Percentiles rank a stretch among this genome's conserved stretches.
Conservation (phyloP, 2,797 vertebrate species). For the Lates japonicus region DNA sequence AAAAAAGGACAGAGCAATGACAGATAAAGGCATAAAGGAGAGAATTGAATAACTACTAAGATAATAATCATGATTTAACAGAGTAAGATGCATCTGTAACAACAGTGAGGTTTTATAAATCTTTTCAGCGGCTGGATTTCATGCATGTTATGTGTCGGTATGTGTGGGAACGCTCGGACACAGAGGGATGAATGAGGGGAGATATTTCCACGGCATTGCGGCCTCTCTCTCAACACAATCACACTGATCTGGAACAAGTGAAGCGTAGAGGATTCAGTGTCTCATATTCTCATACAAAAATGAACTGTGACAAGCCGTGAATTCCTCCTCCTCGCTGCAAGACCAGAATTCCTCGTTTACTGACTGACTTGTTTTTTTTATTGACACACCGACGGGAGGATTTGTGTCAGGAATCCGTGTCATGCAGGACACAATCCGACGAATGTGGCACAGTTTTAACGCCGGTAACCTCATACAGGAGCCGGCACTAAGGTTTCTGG, state of each 20-base stretch:
- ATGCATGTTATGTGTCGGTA: conserved; percentile 8
- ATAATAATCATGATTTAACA: background rate
- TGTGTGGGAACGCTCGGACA: conserved; percentile 20
- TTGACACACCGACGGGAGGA: conserved; percentile 67
- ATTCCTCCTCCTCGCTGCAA: conserved; percentile 52
- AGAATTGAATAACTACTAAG: background rate
- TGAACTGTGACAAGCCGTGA: conserved; percentile 64
- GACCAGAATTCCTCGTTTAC: conserved; percentile 60
- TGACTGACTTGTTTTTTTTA: conserved; percentile 63
- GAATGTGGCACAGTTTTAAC: conserved; percentile 75
- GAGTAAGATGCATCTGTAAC: conserved; percentile 10
- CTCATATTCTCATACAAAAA: conserved; percentile 61
- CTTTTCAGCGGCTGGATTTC: conserved; percentile 10
- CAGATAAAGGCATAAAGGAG: background rate
- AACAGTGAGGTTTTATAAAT: background rate
- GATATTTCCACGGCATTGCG: conserved; percentile 23
- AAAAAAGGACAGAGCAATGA: background rate
- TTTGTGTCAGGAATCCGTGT: conserved; percentile 76
- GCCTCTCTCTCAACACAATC: conserved; percentile 33
- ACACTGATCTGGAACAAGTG: conserved; percentile 40
- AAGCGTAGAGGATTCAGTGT: conserved; percentile 27
- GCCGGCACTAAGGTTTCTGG: conserved; percentile 56
- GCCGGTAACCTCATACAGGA: conserved; percentile 46
- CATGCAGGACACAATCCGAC: conserved; percentile 71
- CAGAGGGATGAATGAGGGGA: background rate